These are phyloP conservation scores for Xyrichtys novacula DNA, from an alignment of 2,797 vertebrate genomes.

Conservation along the genomic window DNA sequence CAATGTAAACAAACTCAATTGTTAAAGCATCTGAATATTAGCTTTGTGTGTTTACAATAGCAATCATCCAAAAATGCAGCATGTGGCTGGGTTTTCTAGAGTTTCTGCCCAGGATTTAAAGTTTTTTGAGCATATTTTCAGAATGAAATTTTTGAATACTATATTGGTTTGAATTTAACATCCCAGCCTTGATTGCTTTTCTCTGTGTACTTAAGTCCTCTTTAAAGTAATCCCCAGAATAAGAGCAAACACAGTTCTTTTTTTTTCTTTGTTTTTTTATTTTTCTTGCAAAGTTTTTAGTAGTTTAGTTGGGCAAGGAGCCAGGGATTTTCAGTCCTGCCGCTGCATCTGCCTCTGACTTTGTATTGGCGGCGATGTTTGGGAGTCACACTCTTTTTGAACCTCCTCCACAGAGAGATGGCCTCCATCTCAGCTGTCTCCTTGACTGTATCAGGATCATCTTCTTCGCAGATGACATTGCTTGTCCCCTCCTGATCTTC, in stretches of 20 bases:
- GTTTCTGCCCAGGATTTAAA: not conserved
- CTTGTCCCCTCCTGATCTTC: too few species aligned
- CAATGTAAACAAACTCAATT: conserved; percentile 61
- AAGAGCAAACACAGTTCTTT: conserved; percentile 20
- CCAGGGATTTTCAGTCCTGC: too few species aligned
- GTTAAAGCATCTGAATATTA: conserved; percentile 22
- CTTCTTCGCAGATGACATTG: too few species aligned
- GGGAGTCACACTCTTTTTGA: too few species aligned
- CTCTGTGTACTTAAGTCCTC: not conserved
- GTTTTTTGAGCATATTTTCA: not conserved
- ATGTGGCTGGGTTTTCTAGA: conserved; percentile 8
- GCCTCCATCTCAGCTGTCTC: too few species aligned
- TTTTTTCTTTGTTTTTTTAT: too few species aligned
- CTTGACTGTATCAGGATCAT: too few species aligned
- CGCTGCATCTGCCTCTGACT: too few species aligned
- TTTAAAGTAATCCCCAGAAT: not conserved
- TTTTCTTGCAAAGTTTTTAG: too few species aligned
- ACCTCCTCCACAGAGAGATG: too few species aligned
- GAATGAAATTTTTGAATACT: not conserved
- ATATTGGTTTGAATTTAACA: conserved; percentile 6
- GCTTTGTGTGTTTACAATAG: conserved; percentile 2
- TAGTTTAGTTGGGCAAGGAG: too few species aligned
- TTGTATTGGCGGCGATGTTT: too few species aligned
- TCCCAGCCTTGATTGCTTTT: not conserved
- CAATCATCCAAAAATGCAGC: conserved; percentile 1